These are phyloP conservation scores for Heliornis fulica DNA, from an alignment of 2,113 vertebrate genomes.

Conservation along the genomic window DNA sequence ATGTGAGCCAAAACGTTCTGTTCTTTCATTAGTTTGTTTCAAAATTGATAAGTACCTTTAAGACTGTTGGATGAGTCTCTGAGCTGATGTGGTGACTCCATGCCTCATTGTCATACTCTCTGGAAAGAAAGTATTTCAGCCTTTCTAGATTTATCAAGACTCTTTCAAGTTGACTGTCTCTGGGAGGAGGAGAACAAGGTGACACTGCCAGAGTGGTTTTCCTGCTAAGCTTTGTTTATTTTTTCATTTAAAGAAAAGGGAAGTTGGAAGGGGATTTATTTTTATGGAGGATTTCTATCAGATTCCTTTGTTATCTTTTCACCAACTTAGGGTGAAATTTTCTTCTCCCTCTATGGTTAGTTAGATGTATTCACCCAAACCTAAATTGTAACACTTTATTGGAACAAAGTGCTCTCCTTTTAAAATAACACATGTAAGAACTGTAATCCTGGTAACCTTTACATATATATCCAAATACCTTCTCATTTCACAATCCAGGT, in stretches of 20 bases:
- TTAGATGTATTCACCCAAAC: neutral
- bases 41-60: neutral
- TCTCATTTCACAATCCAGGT: neutral
- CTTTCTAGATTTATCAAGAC: neutral
- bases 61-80: neutral
- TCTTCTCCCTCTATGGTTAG: neutral
- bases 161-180: neutral
- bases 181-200: neutral
- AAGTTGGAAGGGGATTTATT: neutral
- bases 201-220: neutral
- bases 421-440: neutral
- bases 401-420: neutral
- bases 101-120: neutral
- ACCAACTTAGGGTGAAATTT: neutral
- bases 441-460: neutral
- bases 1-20: conserved; percentile 82
- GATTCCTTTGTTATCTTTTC: neutral
- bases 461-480: neutral
- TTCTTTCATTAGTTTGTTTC: conserved; percentile 22
- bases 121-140: neutral
- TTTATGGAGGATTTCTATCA: neutral
- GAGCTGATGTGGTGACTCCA: neutral
- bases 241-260: neutral
- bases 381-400: neutral
- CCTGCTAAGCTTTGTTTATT: neutral